Base-by-base conservation (phyloP, 2,797 vertebrate genomes). In the Platalea minor region DNA sequence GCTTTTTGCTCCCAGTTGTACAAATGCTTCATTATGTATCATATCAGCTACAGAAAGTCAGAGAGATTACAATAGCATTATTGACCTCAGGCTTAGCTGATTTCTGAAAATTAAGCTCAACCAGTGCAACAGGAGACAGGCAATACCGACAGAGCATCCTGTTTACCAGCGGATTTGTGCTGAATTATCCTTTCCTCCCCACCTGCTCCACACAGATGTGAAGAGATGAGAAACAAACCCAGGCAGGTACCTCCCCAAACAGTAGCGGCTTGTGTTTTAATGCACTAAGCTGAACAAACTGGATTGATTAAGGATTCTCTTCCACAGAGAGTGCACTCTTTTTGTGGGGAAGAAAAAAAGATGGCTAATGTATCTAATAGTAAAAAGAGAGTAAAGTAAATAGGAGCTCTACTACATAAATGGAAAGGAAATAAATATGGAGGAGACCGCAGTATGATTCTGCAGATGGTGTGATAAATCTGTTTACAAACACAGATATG, bases 401-500 rank as follows among this genome's bases (percentile, higher is more conserved):
- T 48, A 76, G 73, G 54, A 93, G 39, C 78, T 92, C 33, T 51
- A 57, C 81, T 59, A 84, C n/a, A 93, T 54, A 94, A 94, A 81
- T 41, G 73, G 68, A 82, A 95, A 93, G 28, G 79, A 80, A 91
- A 94, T 70, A 68, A 95, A 85, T 65, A 96, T 67, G 75, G 88
- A 96, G 54, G 70, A 94, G 75, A 94, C 37, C 2, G 31, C 73
- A 92, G 61, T 61, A 88, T 1, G 1, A 68, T 92, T 93, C 48
- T 94, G 88, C 94, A 95, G 91, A 94, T 94, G 89, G 87, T 88
- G 86, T 64, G 79, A 96, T 83, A 94, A 87, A 95, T 86, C 59
- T 95, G 95, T 96, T 95, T 96, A 96, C 93, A 96, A 96, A 96
- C 88, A 91, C 29, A 78, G 80, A 78, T 86, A 70, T 17, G 63